Conservation (phyloP, 2,113 vertebrate species). For the Suncus etruscus region DNA sequence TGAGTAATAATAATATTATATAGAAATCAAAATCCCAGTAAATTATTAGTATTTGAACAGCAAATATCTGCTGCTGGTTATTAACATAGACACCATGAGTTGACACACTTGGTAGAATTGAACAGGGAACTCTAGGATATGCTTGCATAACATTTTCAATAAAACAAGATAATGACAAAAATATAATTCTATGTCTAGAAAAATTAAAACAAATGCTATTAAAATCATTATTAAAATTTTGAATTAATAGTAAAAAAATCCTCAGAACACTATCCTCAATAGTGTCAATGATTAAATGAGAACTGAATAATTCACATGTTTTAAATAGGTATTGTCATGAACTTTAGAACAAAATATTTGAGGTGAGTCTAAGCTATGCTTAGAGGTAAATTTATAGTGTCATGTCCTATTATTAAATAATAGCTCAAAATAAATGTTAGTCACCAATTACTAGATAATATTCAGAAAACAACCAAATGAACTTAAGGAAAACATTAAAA, state of each 20-base stretch:
- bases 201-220: conserved; percentile 79
- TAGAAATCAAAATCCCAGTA: conserved; percentile 44
- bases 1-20: conserved; percentile 4
- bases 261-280: conserved; percentile 66
- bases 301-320: conserved; percentile 39
- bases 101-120: background rate
- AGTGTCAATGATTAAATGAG: conserved; percentile 64
- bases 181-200: conserved; percentile 73
- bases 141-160: background rate
- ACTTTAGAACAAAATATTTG: conserved; percentile 62
- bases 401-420: conserved; percentile 72
- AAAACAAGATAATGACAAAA: conserved; percentile 55
- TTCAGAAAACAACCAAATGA: conserved; percentile 56
- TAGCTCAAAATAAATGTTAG: conserved; percentile 63
- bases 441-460: conserved; percentile 63
- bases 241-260: conserved; percentile 62
- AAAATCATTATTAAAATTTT: conserved; percentile 71
- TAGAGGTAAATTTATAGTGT: conserved; percentile 67
- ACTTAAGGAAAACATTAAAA: conserved; percentile 50
- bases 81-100: background rate
- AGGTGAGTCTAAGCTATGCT: conserved; percentile 67
- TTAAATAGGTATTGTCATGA: conserved; percentile 65
- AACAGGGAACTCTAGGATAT: background rate
- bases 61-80: background rate
- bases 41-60: background rate